Evolutionary conservation across 1,140 invertebrate species (phyloP).

Genomic region (Drosophila erecta): DNA sequence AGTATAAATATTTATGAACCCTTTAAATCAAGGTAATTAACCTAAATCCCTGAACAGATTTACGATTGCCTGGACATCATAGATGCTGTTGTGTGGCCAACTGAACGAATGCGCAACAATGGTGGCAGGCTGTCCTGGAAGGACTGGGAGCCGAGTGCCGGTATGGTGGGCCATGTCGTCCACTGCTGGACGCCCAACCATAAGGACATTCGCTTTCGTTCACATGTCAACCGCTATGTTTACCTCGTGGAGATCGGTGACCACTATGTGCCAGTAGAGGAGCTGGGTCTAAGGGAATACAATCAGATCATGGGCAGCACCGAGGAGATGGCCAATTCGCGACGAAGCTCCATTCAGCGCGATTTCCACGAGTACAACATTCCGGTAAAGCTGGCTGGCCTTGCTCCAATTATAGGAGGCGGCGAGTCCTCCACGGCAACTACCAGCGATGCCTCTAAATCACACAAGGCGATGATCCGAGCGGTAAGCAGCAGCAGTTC

Average conservation of each 20-base stretch:
- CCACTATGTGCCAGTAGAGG: constrained; percentile 96
- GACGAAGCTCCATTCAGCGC: constrained; percentile 72
- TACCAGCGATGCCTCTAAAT: constrained; percentile 14
- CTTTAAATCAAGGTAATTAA: not conserved
- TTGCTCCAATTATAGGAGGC: constrained; percentile 62
- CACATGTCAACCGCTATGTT: constrained; percentile 95
- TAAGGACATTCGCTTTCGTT: constrained; percentile 92
- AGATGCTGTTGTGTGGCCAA: constrained; percentile 95
- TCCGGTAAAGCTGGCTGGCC: constrained; percentile 55
- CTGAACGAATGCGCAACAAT: constrained; percentile 92
- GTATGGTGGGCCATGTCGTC: constrained; percentile 96
- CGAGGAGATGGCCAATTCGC: constrained; percentile 70
- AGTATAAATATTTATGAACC: constrained; percentile 19
- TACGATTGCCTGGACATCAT: constrained; percentile 97
- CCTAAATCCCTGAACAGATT: constrained; percentile 84
- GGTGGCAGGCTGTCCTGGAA: constrained; percentile 95
- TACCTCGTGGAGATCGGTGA: constrained; percentile 96
- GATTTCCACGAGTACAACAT: constrained; percentile 73
- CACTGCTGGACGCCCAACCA: constrained; percentile 97
- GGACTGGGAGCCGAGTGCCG: constrained; percentile 94
- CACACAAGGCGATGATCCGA: constrained; percentile 65
- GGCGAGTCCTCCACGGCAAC: not conserved
- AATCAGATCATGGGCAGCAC: constrained; percentile 73
- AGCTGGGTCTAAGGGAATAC: constrained; percentile 92
- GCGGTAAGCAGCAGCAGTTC: constrained; percentile 80